phyloP scores from a whole-genome alignment of 2,888 invertebrate species.

The Ecliptopera silaceata region DNA sequence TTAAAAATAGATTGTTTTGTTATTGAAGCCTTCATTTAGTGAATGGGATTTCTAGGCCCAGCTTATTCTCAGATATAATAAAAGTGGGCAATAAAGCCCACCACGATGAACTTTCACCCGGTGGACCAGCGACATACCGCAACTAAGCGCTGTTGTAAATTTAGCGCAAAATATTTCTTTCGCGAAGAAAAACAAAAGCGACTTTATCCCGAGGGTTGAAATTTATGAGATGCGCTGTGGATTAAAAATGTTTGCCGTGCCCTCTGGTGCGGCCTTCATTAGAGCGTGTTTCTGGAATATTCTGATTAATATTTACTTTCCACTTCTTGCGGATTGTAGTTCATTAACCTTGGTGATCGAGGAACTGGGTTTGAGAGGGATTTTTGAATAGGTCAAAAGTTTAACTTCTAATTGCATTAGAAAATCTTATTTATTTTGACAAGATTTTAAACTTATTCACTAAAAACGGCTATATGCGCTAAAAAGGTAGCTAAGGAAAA shows the following conservation, averaged over 20 bases:
- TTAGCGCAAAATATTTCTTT: conserved; percentile 72
- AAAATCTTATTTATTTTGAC: too few relatives aligned
- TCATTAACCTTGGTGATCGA: conserved; percentile 63
- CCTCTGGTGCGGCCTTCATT: conserved; percentile 75
- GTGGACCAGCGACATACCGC: conserved; percentile 49
- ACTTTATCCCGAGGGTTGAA: conserved; percentile 69
- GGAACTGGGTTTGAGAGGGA: conserved; percentile 45
- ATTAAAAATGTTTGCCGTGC: conserved; percentile 79
- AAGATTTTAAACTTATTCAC: too few relatives aligned
- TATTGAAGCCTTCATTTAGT: neutral
- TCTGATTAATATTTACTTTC: conserved; percentile 79
- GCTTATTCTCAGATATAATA: conserved; percentile 52
- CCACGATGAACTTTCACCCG: conserved; percentile 40
- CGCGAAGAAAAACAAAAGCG: conserved; percentile 74
- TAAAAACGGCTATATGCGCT: too few relatives aligned
- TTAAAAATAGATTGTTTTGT: too few relatives aligned
- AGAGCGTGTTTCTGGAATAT: conserved; percentile 70
- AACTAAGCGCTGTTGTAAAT: conserved; percentile 66
- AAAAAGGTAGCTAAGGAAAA: too few relatives aligned
- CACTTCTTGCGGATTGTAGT: conserved; percentile 69
- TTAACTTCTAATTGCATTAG: neutral
- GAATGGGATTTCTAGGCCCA: conserved; percentile 21
- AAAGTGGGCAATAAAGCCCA: conserved; percentile 52
- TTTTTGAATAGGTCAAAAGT: conserved; percentile 36
- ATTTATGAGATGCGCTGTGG: conserved; percentile 80